These are phyloP conservation scores for Eueides isabella DNA, from an alignment of 1,140 invertebrate genomes.

Conservation along the genomic window DNA sequence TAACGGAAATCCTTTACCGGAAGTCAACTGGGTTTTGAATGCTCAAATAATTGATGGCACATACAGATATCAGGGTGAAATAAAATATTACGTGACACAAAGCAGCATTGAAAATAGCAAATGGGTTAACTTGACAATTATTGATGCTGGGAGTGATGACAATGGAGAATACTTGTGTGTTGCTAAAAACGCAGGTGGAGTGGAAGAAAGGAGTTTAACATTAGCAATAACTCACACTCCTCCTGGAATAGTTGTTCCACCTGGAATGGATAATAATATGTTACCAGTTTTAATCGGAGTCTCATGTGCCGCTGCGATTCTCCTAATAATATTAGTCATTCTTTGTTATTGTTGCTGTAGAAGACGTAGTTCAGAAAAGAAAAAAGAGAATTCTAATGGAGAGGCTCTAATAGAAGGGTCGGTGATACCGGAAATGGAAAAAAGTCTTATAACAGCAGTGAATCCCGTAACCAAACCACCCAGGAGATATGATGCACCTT, in stretches of 20 bases:
- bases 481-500: constrained; percentile 86
- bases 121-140: constrained; percentile 91
- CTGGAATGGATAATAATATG: constrained; percentile 76
- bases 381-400: constrained; percentile 84
- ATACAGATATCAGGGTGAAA: constrained; percentile 82
- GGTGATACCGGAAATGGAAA: constrained; percentile 88
- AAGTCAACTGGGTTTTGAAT: constrained; percentile 89
- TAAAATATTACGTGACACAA: constrained; percentile 65
- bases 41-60: constrained; percentile 83
- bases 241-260: constrained; percentile 73
- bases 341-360: constrained; percentile 87
- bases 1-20: constrained; percentile 88
- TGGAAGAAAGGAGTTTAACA: constrained; percentile 88
- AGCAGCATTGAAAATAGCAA: constrained; percentile 70
- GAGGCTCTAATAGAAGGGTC: constrained; percentile 84
- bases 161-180: constrained; percentile 94
- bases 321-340: constrained; percentile 85
- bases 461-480: constrained; percentile 92
- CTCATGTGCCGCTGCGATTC: constrained; percentile 80
- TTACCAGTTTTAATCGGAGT: constrained; percentile 81
- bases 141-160: constrained; percentile 87
- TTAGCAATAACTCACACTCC: constrained; percentile 82
- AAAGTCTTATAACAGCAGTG: constrained; percentile 90
- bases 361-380: constrained; percentile 78
- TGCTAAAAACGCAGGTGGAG: constrained; percentile 92